Conservation (phyloP, 2,888 invertebrate genomes). For the Cheilosia pagana region DNA sequence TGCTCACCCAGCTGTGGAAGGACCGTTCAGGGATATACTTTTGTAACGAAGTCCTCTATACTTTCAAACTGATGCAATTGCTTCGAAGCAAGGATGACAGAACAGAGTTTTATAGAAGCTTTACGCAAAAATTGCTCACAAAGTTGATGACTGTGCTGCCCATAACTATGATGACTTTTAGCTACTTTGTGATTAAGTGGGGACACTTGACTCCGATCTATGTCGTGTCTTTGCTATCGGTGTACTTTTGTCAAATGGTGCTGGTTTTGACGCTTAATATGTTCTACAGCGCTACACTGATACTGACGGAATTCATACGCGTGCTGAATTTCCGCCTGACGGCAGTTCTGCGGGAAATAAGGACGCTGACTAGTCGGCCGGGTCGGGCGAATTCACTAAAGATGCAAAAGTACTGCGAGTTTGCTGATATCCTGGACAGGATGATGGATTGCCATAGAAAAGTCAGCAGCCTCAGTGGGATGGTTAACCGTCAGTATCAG, state of each 20-base stretch:
- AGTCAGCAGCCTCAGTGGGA: slow-evolving; percentile 73
- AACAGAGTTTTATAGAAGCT: slow-evolving; percentile 7
- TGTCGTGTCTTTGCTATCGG: slow-evolving; percentile 75
- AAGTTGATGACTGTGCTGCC: slow-evolving; percentile 57
- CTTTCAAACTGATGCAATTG: slow-evolving; percentile 27
- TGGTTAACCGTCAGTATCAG: slow-evolving; percentile 75
- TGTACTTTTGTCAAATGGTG: slow-evolving; percentile 77
- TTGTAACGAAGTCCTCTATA: slow-evolving; percentile 77
- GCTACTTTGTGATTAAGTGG: slow-evolving; percentile 45
- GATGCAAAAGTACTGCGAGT: slow-evolving; percentile 65
- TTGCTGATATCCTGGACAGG: slow-evolving; percentile 77
- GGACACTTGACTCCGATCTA: slow-evolving; percentile 11
- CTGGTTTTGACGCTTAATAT: slow-evolving; percentile 78
- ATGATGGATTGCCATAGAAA: slow-evolving; percentile 75
- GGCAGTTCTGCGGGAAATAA: slow-evolving; percentile 68
- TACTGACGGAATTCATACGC: slow-evolving; percentile 76
- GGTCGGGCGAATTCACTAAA: slow-evolving; percentile 39
- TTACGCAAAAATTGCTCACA: slow-evolving; percentile 27
- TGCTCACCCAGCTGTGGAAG: slow-evolving; percentile 76
- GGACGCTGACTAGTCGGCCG: neutral
- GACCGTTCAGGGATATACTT: slow-evolving; percentile 76
- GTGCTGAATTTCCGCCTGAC: slow-evolving; percentile 78
- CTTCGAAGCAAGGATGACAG: slow-evolving; percentile 2
- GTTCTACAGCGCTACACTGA: slow-evolving; percentile 76
- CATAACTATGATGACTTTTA: slow-evolving; percentile 59